Conservation (phyloP, 2,797 vertebrate species). For the Nannoperca australis region DNA sequence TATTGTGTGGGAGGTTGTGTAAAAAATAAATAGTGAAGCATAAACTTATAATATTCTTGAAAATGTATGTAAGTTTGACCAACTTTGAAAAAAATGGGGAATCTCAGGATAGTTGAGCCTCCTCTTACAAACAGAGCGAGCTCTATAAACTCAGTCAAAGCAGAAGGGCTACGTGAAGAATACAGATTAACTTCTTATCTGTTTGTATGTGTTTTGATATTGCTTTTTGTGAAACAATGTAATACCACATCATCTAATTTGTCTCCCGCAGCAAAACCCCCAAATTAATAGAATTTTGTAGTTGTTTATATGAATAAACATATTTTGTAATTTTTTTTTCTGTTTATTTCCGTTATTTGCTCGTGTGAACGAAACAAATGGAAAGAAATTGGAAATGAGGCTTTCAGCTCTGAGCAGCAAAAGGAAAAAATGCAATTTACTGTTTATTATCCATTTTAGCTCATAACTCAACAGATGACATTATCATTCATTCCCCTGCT, state of each 20-base stretch:
- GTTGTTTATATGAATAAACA: conserved; percentile 82
- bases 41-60: conserved; percentile 45
- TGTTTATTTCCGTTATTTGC: conserved; percentile 24
- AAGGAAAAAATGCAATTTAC: background rate
- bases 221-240: conserved; percentile 71
- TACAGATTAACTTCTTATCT: conserved; percentile 53
- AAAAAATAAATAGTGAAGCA: conserved; percentile 40
- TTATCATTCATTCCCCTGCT: background rate
- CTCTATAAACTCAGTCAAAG: conserved; percentile 49
- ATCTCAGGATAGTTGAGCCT: conserved; percentile 78
- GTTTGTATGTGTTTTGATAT: conserved; percentile 78
- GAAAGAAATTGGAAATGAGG: background rate
- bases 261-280: conserved; percentile 53
- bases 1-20: conserved; percentile 55
- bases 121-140: conserved; percentile 59
- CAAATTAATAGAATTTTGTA: conserved; percentile 77
- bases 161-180: conserved; percentile 59
- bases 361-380: background rate
- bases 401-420: conserved; percentile 6
- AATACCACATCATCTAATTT: conserved; percentile 53
- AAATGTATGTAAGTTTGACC: conserved; percentile 48
- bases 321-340: conserved; percentile 76
- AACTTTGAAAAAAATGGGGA: conserved; percentile 35
- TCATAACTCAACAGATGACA: conserved; percentile 4
- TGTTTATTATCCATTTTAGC: background rate